phyloP scores from a whole-genome alignment of 2,888 invertebrate species.

The Athalia circularis region DNA sequence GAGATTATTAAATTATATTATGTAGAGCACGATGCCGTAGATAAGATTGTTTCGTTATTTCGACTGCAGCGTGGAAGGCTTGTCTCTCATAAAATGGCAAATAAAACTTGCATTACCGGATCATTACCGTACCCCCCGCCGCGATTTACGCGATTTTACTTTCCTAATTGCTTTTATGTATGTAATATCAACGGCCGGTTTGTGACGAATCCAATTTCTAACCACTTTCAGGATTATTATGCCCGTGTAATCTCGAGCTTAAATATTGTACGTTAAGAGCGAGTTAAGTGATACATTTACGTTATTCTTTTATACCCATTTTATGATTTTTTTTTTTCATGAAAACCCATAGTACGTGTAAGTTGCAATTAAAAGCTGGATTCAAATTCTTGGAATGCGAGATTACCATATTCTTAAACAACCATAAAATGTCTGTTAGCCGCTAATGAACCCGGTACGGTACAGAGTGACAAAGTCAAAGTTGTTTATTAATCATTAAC shows the following conservation, averaged over 20 bases:
- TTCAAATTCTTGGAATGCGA: slow-evolving; percentile 24
- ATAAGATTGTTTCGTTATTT: slow-evolving; percentile 49
- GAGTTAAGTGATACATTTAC: not conserved
- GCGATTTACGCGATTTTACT: slow-evolving; percentile 16
- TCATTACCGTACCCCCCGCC: slow-evolving; percentile 20
- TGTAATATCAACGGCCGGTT: slow-evolving; percentile 3
- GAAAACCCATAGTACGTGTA: not conserved
- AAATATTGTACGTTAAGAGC: not conserved
- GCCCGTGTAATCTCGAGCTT: not conserved
- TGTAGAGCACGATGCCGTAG: slow-evolving; percentile 48
- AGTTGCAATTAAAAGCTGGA: slow-evolving; percentile 11
- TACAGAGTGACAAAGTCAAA: not conserved
- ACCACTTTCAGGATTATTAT: not conserved
- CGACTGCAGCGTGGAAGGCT: slow-evolving; percentile 35
- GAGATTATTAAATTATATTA: slow-evolving; percentile 54
- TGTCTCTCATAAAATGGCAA: slow-evolving; percentile 32
- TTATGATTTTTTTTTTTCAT: not conserved
- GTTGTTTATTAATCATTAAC: slow-evolving; percentile 25
- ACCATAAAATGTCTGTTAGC: not conserved
- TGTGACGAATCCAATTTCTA: slow-evolving; percentile 26
- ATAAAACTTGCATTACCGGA: slow-evolving; percentile 37
- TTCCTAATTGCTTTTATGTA: slow-evolving; percentile 10
- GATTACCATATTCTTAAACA: slow-evolving; percentile 12
- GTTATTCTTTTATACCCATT: no score
- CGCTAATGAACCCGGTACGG: slow-evolving; percentile 31